A percentile compares a stretch with the other conserved stretches of the same genome.
phyloP scores from a whole-genome alignment of 2,888 invertebrate species.

The Hydrotaea cyrtoneurina region DNA sequence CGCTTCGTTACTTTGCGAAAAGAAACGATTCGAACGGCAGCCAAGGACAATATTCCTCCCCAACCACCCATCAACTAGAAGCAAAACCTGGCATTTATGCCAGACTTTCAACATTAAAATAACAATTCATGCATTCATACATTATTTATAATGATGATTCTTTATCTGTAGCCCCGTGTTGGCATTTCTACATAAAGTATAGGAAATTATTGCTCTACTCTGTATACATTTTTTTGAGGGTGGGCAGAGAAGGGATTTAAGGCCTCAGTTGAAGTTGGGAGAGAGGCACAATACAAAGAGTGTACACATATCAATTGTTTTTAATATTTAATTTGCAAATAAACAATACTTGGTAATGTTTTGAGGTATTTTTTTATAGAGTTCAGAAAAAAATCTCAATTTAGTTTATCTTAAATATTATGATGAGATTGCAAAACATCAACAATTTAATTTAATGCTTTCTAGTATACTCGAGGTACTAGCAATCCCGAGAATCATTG shows the following conservation, averaged over 20 bases:
- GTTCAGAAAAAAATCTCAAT: background rate
- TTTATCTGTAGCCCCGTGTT: slow-evolving; percentile 14
- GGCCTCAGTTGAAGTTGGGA: background rate
- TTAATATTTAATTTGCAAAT: slow-evolving; percentile 21
- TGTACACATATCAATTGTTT: background rate
- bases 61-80: background rate
- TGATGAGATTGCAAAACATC: background rate
- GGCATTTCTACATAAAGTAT: background rate
- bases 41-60: background rate
- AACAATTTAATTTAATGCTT: background rate
- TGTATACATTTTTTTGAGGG: background rate
- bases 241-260: background rate
- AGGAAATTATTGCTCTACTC: background rate
- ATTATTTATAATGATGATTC: slow-evolving; percentile 39
- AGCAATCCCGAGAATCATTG: too few relatives aligned
- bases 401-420: background rate
- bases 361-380: background rate
- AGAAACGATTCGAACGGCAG: background rate
- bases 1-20: too few relatives aligned
- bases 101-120: background rate
- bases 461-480: too few relatives aligned
- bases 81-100: background rate
- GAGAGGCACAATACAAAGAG: background rate
- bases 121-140: slow-evolving; percentile 33
- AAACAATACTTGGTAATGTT: background rate